These are phyloP conservation scores for Sphyrna mokarran DNA, from an alignment of 2,113 vertebrate species.

Conservation along the genomic window DNA sequence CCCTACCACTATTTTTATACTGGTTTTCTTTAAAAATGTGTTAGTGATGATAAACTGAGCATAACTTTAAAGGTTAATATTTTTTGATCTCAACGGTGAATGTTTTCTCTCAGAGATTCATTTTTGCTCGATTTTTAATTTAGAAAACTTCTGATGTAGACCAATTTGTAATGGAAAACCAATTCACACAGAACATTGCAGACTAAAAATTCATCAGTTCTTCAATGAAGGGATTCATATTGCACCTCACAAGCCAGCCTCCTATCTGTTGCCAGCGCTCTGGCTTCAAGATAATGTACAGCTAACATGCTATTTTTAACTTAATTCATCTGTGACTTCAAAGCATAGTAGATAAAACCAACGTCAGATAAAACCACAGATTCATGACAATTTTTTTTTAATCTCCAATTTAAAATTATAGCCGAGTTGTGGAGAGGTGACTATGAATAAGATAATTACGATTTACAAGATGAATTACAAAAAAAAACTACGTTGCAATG, in stretches of 20 bases:
- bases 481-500: background rate
- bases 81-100: background rate
- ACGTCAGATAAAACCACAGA: background rate
- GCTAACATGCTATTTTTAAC: background rate
- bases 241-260: background rate
- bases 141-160: background rate
- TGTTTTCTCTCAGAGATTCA: background rate
- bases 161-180: background rate
- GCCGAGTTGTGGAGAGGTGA: background rate
- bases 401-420: background rate
- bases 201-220: background rate
- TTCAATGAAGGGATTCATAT: background rate
- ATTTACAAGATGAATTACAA: constrained; percentile 4
- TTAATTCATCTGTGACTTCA: constrained; percentile 18
- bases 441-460: background rate
- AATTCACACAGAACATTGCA: background rate
- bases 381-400: background rate
- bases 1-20: background rate
- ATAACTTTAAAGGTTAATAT: background rate
- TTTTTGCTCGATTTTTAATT: background rate
- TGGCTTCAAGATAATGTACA: background rate
- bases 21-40: background rate
- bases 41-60: background rate
- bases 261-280: background rate
- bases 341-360: background rate